Conservation (phyloP, 2,797 vertebrate species). For the Erpetoichthys calabaricus region DNA sequence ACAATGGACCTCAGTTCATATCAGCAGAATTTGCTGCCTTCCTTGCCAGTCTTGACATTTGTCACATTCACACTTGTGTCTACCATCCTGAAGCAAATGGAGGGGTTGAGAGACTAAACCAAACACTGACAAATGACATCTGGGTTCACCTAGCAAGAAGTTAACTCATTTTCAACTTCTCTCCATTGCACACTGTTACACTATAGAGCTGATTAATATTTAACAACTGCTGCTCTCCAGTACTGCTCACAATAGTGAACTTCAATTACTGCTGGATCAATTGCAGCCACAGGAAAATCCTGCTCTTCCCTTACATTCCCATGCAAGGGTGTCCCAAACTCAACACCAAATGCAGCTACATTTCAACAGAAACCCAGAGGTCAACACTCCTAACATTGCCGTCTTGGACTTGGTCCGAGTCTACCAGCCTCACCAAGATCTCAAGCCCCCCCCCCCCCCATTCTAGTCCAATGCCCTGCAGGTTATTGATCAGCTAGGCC, state of each 20-base stretch:
- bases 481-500: too few species aligned
- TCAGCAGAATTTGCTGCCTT: background rate
- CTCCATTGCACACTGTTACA: slow-evolving; percentile 1
- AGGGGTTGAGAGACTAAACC: slow-evolving; percentile 2
- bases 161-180: background rate
- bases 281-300: background rate
- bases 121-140: background rate
- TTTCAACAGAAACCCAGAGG: background rate
- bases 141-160: background rate
- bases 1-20: slow-evolving; percentile 3
- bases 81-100: slow-evolving; percentile 3
- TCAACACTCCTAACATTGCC: background rate
- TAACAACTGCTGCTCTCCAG: background rate
- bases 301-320: background rate
- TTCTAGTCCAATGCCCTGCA: too few species aligned
- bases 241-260: background rate
- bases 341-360: background rate
- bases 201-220: slow-evolving; percentile 1
- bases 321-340: background rate
- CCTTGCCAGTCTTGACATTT: background rate
- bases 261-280: background rate
- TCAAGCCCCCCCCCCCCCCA: background rate
- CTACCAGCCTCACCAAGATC: background rate
- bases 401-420: background rate
- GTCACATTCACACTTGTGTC: background rate